phyloP scores from a whole-genome alignment of 2,797 vertebrate species.

The Tinamus major region DNA sequence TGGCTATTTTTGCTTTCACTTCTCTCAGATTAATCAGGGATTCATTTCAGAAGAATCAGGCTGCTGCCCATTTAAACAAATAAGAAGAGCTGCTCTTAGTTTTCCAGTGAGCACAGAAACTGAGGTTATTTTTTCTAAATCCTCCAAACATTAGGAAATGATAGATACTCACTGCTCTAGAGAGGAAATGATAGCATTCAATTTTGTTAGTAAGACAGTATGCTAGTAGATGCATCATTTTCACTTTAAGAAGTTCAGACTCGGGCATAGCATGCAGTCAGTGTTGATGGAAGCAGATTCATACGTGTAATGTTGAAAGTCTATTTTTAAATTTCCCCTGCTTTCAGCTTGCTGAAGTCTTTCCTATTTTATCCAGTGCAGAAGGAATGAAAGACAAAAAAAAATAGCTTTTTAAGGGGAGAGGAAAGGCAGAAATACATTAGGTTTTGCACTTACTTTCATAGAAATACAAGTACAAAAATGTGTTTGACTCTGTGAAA shows the following conservation, averaged over 20 bases:
- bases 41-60: background rate
- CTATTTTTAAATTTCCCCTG: background rate
- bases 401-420: background rate
- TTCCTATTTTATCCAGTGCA: background rate
- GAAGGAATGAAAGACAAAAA: background rate
- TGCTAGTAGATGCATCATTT: background rate
- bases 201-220: background rate
- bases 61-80: background rate
- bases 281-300: background rate
- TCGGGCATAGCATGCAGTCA: accelerated
- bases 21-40: background rate
- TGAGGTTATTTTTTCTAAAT: background rate
- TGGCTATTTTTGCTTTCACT: background rate
- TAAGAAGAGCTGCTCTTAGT: background rate
- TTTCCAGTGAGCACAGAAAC: background rate
- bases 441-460: background rate
- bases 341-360: background rate
- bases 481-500: background rate
- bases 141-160: background rate
- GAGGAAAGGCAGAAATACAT: background rate
- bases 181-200: background rate
- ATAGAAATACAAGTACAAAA: background rate
- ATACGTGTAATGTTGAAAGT: background rate
- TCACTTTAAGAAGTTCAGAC: background rate
- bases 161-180: background rate